Conservation (phyloP, 1,140 invertebrate genomes). For the Pectinophora gossypiella region DNA sequence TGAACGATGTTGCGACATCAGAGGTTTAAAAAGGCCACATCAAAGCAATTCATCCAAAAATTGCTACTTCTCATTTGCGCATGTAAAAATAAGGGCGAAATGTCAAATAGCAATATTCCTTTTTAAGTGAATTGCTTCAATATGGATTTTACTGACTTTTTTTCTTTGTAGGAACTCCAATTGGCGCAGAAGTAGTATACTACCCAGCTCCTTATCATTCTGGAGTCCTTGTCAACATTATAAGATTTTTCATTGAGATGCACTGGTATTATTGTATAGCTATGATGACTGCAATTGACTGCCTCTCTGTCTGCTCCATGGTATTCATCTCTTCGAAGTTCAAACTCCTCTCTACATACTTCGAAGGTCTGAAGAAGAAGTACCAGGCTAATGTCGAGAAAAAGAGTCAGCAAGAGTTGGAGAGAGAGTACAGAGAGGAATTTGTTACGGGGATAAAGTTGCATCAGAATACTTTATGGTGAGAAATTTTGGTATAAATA, state of each 20-base stretch:
- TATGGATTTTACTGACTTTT: too few relatives aligned
- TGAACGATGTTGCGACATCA: too few relatives aligned
- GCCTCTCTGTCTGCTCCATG: constrained; percentile 24
- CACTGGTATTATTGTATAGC: constrained; percentile 36
- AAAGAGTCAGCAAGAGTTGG: constrained; percentile 4
- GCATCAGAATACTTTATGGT: constrained; percentile 28
- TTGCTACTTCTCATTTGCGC: too few relatives aligned
- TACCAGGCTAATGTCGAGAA: constrained; percentile 3
- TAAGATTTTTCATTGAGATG: constrained; percentile 24
- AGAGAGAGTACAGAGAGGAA: constrained; percentile 22
- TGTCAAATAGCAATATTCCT: too few relatives aligned
- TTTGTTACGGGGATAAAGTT: constrained; percentile 33
- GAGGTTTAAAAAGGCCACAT: too few relatives aligned
- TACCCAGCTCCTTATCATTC: constrained; percentile 18
- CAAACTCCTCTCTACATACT: constrained; percentile 27
- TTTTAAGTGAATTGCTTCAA: too few relatives aligned
- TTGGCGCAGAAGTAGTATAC: constrained; percentile 34
- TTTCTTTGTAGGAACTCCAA: constrained; percentile 35
- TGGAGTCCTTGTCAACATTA: constrained; percentile 28
- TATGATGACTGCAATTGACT: constrained; percentile 34
- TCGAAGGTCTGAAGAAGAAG: constrained; percentile 21
- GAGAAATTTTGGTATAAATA: too few relatives aligned
- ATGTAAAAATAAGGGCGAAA: too few relatives aligned
- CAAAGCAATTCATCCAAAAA: too few relatives aligned
- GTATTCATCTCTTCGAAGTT: constrained; percentile 34